Conservation (phyloP, 2,888 invertebrate species). For the Conchocele bisecta region DNA sequence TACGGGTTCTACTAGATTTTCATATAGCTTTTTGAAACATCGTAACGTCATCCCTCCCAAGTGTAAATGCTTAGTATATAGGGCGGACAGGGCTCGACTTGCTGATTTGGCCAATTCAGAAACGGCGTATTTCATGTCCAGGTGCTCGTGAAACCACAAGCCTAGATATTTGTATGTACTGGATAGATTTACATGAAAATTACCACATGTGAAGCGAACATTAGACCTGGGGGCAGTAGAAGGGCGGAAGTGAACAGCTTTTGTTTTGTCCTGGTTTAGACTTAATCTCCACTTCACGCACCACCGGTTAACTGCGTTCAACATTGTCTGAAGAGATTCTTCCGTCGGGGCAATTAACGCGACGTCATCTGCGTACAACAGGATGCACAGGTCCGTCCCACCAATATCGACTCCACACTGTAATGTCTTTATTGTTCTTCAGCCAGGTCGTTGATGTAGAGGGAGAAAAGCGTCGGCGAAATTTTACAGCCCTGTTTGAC, state of each 20-base stretch:
- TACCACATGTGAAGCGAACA: neutral
- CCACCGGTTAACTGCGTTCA: slow-evolving; percentile 19
- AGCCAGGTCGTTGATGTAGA: slow-evolving; percentile 1
- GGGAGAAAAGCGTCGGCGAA: neutral
- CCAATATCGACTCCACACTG: neutral
- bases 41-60: slow-evolving; percentile 19
- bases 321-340: slow-evolving; percentile 2
- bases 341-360: slow-evolving; percentile 10
- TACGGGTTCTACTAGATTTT: slow-evolving; percentile 19
- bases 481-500: neutral
- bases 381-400: neutral
- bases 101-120: slow-evolving; percentile 30
- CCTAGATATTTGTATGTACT: slow-evolving; percentile 33
- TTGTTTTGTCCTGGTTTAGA: slow-evolving; percentile 19
- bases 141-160: slow-evolving; percentile 28
- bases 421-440: neutral
- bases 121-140: slow-evolving; percentile 3
- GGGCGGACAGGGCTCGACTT: slow-evolving; percentile 21
- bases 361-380: neutral
- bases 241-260: slow-evolving; percentile 7
- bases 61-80: slow-evolving; percentile 11
- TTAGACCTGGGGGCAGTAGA: neutral
- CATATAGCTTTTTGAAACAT: slow-evolving; percentile 14
- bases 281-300: slow-evolving; percentile 16
- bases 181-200: neutral